Evolutionary conservation across 2,113 vertebrate genomes (phyloP).

Genomic region (Callopanchax toddi): DNA sequence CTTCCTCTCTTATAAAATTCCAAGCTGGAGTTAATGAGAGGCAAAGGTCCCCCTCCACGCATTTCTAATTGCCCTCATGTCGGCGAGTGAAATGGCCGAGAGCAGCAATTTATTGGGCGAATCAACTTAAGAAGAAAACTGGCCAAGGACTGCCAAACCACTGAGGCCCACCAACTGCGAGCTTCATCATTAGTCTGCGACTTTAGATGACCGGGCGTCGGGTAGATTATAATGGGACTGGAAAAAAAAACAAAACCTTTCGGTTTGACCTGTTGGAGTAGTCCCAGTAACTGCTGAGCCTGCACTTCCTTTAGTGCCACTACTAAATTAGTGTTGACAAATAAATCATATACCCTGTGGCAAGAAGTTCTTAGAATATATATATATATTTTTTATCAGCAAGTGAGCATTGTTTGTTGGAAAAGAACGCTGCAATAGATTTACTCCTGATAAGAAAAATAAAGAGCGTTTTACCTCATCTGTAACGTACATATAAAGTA

Average conservation of each 20-base stretch:
- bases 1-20: conserved; percentile 54
- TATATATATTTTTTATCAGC: too few species aligned
- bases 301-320: conserved; percentile 27
- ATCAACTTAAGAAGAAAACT: conserved; percentile 66
- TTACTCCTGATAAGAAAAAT: too few species aligned
- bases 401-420: too few species aligned
- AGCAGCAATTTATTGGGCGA: conserved; percentile 74
- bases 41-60: conserved; percentile 66
- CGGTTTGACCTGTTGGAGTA: conserved; percentile 20
- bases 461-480: too few species aligned
- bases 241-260: conserved; percentile 23
- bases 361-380: too few species aligned
- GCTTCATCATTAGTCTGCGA: conserved; percentile 62
- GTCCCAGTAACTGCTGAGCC: conserved; percentile 35
- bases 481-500: too few species aligned
- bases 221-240: conserved; percentile 36
- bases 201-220: conserved; percentile 63
- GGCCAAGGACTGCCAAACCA: conserved; percentile 68
- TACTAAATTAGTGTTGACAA: conserved; percentile 16
- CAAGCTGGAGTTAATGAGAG: conserved; percentile 73
- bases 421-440: too few species aligned
- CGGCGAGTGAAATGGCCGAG: conserved; percentile 60
- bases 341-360: conserved; percentile 22
- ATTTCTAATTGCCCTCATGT: conserved; percentile 74
- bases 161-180: conserved; percentile 61